Evolutionary conservation across 92 coral and sea anemone genomes (phyloP).

Genomic region (Phenganax subtilis): DNA sequence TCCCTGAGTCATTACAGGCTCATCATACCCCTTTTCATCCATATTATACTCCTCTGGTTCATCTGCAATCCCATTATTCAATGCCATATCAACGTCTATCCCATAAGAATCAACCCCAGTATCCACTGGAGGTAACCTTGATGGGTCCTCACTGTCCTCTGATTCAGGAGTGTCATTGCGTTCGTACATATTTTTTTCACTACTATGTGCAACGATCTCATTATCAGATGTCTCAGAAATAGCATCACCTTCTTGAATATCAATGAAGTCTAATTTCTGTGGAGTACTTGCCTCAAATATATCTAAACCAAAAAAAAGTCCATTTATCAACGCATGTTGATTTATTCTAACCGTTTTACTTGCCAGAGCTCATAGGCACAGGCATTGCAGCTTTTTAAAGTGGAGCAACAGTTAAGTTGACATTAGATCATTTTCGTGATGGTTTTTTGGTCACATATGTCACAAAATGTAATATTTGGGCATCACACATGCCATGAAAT

Average conservation of each 20-base stretch:
- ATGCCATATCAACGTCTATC: slow-evolving; percentile 36
- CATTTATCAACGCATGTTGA: neutral
- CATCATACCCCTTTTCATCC: neutral
- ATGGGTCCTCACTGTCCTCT: slow-evolving; percentile 54
- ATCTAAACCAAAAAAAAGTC: slow-evolving; percentile 45
- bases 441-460: no score
- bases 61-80: slow-evolving; percentile 28
- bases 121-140: slow-evolving; percentile 3
- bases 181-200: slow-evolving; percentile 57
- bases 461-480: no score
- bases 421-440: no score
- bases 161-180: slow-evolving; percentile 49
- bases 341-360: neutral
- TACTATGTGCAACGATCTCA: slow-evolving; percentile 82
- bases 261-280: slow-evolving; percentile 49
- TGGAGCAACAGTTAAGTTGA: no score
- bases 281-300: slow-evolving; percentile 72
- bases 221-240: slow-evolving; percentile 78
- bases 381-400: no score
- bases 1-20: slow-evolving; percentile 1
- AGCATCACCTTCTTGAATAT: slow-evolving; percentile 81
- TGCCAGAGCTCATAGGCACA: no score
- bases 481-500: no score
- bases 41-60: neutral
- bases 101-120: slow-evolving; percentile 40